Evolutionary conservation across 23 tunicate genomes (phyloP).

Genomic region (Corella eumyota): DNA sequence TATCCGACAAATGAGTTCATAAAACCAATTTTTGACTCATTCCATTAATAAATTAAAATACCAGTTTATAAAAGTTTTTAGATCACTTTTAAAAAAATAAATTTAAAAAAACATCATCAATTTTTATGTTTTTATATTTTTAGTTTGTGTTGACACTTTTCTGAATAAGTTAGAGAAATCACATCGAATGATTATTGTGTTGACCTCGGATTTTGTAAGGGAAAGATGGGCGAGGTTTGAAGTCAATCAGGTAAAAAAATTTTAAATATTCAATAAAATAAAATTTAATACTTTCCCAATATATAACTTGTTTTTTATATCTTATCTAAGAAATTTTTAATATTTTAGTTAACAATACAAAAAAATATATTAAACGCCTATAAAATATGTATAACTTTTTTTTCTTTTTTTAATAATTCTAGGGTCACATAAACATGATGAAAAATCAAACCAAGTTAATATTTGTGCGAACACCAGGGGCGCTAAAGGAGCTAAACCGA

Average conservation of each 20-base stretch:
- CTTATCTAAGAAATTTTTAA: too few species aligned
- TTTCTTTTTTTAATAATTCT: neutral
- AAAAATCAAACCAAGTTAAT: neutral
- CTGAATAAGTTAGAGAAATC: slow-evolving; percentile 37
- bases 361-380: too few species aligned
- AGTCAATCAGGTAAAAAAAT: slow-evolving; percentile 42
- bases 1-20: too few species aligned
- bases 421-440: slow-evolving; percentile 1
- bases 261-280: too few species aligned
- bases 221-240: slow-evolving; percentile 52
- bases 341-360: too few species aligned
- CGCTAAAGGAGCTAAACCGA: neutral
- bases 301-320: too few species aligned
- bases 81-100: neutral
- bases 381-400: neutral
- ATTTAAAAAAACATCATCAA: neutral
- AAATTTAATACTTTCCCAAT: too few species aligned
- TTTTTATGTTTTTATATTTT: neutral
- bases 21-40: too few species aligned
- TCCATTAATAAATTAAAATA: too few species aligned
- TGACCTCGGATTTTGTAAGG: slow-evolving; percentile 44
- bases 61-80: too few species aligned
- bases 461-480: neutral
- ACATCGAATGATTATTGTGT: slow-evolving; percentile 68
- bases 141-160: slow-evolving; percentile 43